These are phyloP conservation scores for Neria commutata DNA, from an alignment of 2,888 invertebrate genomes.

Conservation along the genomic window DNA sequence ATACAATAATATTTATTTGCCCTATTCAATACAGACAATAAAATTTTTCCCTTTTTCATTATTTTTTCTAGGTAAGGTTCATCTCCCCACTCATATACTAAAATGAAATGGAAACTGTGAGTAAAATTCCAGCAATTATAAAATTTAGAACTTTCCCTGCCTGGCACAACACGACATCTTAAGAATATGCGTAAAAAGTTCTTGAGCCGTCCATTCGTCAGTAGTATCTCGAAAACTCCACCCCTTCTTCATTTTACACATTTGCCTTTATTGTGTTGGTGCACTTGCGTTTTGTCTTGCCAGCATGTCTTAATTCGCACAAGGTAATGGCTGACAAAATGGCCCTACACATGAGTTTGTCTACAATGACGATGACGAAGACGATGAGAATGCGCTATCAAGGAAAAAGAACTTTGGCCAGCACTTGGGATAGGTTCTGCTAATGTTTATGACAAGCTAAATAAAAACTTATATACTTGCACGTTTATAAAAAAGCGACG, in stretches of 20 bases:
- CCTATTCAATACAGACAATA: too few species aligned
- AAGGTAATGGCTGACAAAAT: slow-evolving; percentile 25
- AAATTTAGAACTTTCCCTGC: not conserved
- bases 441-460: too few species aligned
- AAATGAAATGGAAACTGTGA: too few species aligned
- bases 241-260: slow-evolving; percentile 4
- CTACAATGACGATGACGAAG: not conserved
- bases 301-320: slow-evolving; percentile 7
- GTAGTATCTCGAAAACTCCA: slow-evolving; percentile 2
- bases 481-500: too few species aligned
- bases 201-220: not conserved
- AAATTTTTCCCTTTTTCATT: not conserved
- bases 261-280: not conserved
- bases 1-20: too few species aligned
- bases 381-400: not conserved
- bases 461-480: too few species aligned
- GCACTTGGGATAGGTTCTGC: slow-evolving; percentile 17
- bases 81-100: not conserved
- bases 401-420: not conserved
- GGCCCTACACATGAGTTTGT: not conserved
- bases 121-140: not conserved
- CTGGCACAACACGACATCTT: too few species aligned
- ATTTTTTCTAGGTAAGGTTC: not conserved
- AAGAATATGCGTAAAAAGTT: not conserved
- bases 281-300: not conserved